Conservation (phyloP, 2,113 vertebrate genomes). For the Phalacrocorax carbo region DNA sequence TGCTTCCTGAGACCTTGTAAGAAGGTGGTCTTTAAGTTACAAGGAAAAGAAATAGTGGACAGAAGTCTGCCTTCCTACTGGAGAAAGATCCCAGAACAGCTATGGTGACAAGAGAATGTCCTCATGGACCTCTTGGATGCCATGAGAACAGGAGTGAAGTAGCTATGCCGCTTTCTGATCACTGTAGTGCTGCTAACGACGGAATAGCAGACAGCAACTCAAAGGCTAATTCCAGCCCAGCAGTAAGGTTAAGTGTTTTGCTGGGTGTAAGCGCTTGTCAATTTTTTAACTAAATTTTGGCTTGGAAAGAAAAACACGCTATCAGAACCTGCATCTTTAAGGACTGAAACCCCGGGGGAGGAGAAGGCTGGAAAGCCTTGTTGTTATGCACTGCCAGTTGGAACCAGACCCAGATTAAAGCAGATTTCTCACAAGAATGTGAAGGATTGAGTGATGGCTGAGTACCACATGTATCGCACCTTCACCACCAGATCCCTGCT, state of each 20-base stretch:
- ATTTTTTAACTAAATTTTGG: conserved; percentile 60
- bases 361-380: conserved; percentile 70
- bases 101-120: background rate
- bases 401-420: conserved; percentile 70
- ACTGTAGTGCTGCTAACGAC: background rate
- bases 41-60: background rate
- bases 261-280: conserved; percentile 44
- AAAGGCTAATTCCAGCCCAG: conserved; percentile 45
- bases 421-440: conserved; percentile 72
- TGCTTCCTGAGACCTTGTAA: background rate
- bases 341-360: conserved; percentile 68
- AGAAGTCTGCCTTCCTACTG: background rate
- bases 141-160: background rate
- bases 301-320: conserved; percentile 63
- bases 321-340: conserved; percentile 70
- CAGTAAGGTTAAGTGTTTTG: conserved; percentile 64
- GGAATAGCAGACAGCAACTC: conserved; percentile 19
- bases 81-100: background rate
- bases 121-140: background rate
- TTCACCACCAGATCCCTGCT: conserved; percentile 64
- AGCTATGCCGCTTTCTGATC: background rate
- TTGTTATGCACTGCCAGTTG: conserved; percentile 71
- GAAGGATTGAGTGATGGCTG: conserved; percentile 69
- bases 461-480: conserved; percentile 68
- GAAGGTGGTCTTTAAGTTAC: background rate